These are phyloP conservation scores for Danio kyathit DNA, from an alignment of 2,797 vertebrate species.

Conservation along the genomic window DNA sequence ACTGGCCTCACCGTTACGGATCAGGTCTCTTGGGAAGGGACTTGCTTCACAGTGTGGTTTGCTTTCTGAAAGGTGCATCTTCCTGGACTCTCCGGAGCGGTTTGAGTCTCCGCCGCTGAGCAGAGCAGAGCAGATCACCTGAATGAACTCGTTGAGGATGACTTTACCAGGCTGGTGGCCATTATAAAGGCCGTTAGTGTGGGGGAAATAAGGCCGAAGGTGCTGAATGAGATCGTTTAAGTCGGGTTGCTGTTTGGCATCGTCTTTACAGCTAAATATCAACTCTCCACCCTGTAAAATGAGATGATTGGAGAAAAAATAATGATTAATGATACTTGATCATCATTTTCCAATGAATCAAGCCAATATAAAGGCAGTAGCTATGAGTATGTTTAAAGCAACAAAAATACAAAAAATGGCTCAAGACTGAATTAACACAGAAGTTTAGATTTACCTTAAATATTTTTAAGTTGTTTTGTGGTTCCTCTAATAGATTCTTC, in stretches of 20 bases:
- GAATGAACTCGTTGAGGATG: slow-evolving; percentile 90
- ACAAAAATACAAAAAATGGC: neutral
- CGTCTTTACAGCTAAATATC: slow-evolving; percentile 92
- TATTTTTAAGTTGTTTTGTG: slow-evolving; percentile 98
- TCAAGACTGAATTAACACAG: neutral
- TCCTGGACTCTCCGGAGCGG: slow-evolving; percentile 74
- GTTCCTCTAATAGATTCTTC: slow-evolving; percentile 94
- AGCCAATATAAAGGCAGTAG: neutral
- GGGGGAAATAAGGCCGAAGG: slow-evolving; percentile 92
- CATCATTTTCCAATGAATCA: neutral
- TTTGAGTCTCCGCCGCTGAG: slow-evolving; percentile 83
- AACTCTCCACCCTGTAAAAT: slow-evolving; percentile 88
- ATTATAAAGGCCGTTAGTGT: slow-evolving; percentile 83
- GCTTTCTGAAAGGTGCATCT: slow-evolving; percentile 73
- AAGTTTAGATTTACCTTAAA: slow-evolving; percentile 87
- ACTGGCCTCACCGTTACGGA: slow-evolving; percentile 80
- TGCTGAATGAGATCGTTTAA: slow-evolving; percentile 87
- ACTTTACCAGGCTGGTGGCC: slow-evolving; percentile 84
- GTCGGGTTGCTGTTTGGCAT: slow-evolving; percentile 85
- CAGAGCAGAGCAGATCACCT: slow-evolving; percentile 87
- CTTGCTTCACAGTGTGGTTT: slow-evolving; percentile 91
- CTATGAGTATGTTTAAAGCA: no score
- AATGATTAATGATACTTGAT: neutral
- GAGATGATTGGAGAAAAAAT: neutral
- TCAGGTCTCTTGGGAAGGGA: slow-evolving; percentile 83